Evolutionary conservation across 1,140 invertebrate species (phyloP).

Genomic region (Ephestia elutella): DNA sequence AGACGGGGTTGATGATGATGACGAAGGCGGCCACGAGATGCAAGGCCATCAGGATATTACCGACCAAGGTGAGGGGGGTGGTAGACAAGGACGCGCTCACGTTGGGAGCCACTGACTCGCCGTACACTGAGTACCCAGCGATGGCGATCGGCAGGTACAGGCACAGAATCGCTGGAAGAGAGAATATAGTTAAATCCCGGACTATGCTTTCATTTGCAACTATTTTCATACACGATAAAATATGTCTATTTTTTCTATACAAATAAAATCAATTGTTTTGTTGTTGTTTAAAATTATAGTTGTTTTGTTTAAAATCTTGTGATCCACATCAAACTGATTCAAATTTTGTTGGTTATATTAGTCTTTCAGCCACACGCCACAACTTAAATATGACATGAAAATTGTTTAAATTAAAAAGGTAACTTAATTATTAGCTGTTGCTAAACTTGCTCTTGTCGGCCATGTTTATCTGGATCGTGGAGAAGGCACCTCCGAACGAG

Average conservation of each 20-base stretch:
- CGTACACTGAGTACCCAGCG: slow-evolving; percentile 77
- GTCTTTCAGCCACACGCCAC: no score
- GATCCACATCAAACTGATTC: no score
- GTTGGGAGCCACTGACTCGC: slow-evolving; percentile 74
- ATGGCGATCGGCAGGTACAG: slow-evolving; percentile 77
- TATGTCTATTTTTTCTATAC: no score
- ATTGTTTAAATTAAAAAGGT: no score
- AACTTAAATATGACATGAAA: no score
- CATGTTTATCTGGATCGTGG: slow-evolving; percentile 84
- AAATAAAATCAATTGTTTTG: no score
- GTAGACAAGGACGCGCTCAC: slow-evolving; percentile 71
- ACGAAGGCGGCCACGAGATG: slow-evolving; percentile 80
- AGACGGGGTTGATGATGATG: slow-evolving; percentile 80
- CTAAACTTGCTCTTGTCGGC: slow-evolving; percentile 75
- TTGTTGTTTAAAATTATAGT: no score
- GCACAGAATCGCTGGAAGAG: slow-evolving; percentile 73
- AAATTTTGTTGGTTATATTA: no score
- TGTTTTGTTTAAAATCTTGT: no score
- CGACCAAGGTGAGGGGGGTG: slow-evolving; percentile 67
- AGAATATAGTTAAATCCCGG: slow-evolving; percentile 9
- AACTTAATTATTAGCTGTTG: no score
- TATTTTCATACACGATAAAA: no score
- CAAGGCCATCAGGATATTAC: slow-evolving; percentile 77
- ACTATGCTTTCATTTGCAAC: no score
- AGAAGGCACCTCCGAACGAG: slow-evolving; percentile 81